Evolutionary conservation across 2,113 vertebrate genomes (phyloP).

Genomic region (Antidorcas marsupialis): DNA sequence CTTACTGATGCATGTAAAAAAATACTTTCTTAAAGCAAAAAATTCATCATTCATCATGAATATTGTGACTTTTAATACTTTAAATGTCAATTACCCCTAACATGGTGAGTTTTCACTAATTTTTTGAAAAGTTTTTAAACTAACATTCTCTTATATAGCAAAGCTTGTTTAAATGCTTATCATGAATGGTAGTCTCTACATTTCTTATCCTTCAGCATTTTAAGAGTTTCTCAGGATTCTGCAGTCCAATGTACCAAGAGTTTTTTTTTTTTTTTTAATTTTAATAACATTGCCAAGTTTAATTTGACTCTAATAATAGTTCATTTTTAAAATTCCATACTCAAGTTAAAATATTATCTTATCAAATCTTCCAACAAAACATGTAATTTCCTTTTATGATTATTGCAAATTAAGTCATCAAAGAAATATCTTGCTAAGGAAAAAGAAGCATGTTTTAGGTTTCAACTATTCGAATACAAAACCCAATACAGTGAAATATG

Average conservation of each 20-base stretch:
- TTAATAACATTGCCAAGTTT: not conserved
- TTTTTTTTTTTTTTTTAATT: not conserved
- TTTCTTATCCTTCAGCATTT: not conserved
- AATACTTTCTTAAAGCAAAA: not conserved
- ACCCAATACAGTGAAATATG: not conserved
- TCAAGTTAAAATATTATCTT: not conserved
- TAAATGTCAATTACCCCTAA: not conserved
- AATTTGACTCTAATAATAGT: not conserved
- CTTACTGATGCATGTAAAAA: not conserved
- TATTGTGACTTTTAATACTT: not conserved
- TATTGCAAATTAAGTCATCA: not conserved
- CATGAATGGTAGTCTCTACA: not conserved
- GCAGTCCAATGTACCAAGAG: not conserved
- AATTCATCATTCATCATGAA: not conserved
- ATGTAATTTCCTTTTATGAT: not conserved
- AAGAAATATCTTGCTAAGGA: not conserved
- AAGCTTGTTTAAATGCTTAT: not conserved
- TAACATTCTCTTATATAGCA: not conserved
- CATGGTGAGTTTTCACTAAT: not conserved
- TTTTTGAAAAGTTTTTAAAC: not conserved
- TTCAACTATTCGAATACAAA: not conserved
- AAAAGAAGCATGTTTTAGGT: not conserved
- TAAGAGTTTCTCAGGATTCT: not conserved
- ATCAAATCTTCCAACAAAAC: not conserved
- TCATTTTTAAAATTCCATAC: not conserved